Conservation (phyloP, 2,888 invertebrate species). For the Drosophila suboccidentalis region DNA sequence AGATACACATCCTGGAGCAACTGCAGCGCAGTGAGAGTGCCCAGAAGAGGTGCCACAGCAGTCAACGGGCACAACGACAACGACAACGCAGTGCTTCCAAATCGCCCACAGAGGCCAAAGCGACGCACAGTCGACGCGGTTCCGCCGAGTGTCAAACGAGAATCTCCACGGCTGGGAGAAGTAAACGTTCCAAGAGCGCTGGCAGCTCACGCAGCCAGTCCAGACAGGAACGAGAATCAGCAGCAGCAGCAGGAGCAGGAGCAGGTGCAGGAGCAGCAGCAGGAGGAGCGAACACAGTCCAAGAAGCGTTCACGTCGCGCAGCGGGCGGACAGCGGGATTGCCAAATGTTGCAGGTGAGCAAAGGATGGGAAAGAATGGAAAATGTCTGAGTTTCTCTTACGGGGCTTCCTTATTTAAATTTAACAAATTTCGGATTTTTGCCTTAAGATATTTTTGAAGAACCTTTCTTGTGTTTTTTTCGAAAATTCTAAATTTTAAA, state of each 20-base stretch:
- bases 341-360: slow-evolving; percentile 79
- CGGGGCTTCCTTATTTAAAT: no score
- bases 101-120: slow-evolving; percentile 40
- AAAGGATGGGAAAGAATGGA: no score
- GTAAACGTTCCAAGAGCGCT: slow-evolving; percentile 80
- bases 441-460: no score
- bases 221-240: slow-evolving; percentile 38
- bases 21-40: slow-evolving; percentile 58
- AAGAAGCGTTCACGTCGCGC: slow-evolving; percentile 36
- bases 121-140: slow-evolving; percentile 33
- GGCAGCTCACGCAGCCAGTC: slow-evolving; percentile 67
- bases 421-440: no score
- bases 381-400: no score
- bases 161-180: slow-evolving; percentile 28
- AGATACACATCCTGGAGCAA: slow-evolving; percentile 52
- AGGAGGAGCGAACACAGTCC: neutral
- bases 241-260: neutral
- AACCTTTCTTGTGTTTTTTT: no score
- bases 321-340: slow-evolving; percentile 68
- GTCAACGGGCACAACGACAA: slow-evolving; percentile 13
- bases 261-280: neutral
- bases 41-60: slow-evolving; percentile 31
- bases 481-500: no score
- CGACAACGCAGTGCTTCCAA: slow-evolving; percentile 41
- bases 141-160: slow-evolving; percentile 48